phyloP scores from a whole-genome alignment of 2,888 invertebrate genomes.

The Ennomos fuscantarius region DNA sequence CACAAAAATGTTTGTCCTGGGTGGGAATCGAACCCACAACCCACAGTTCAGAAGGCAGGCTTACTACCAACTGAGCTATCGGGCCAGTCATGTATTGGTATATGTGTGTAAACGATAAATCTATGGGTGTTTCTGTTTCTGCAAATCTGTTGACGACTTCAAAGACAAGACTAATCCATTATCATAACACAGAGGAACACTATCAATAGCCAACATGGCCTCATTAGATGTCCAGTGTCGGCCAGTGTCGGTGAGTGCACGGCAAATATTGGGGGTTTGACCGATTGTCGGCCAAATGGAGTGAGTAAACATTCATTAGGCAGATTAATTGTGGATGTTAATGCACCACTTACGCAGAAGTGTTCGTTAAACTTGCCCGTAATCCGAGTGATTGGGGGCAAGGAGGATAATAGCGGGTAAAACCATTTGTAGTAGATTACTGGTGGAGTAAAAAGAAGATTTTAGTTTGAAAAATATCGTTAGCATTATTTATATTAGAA shows the following conservation, averaged over 20 bases:
- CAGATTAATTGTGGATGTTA: slow-evolving; percentile 80
- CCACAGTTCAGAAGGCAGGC: no score
- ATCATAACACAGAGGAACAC: slow-evolving; percentile 26
- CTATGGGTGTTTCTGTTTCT: neutral
- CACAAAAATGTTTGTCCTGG: no score
- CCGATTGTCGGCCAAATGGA: slow-evolving; percentile 70
- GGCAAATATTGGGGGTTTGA: slow-evolving; percentile 73
- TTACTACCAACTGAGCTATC: no score
- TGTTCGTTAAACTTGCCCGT: slow-evolving; percentile 54
- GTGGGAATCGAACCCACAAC: no score
- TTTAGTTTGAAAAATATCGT: no score
- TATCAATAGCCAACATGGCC: slow-evolving; percentile 56
- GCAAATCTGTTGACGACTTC: slow-evolving; percentile 15
- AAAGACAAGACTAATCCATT: slow-evolving; percentile 30
- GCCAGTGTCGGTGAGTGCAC: slow-evolving; percentile 54
- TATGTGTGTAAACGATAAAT: no score
- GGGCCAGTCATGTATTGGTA: no score
- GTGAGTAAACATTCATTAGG: slow-evolving; percentile 81
- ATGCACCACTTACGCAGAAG: slow-evolving; percentile 66
- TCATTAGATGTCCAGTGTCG: slow-evolving; percentile 64
- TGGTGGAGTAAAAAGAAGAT: no score
- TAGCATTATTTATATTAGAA: no score
- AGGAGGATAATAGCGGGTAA: slow-evolving; percentile 16
- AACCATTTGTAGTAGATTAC: neutral
- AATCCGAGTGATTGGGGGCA: slow-evolving; percentile 39